Conservation (phyloP, 2,888 invertebrate genomes). For the Trachelus troglodyta region DNA sequence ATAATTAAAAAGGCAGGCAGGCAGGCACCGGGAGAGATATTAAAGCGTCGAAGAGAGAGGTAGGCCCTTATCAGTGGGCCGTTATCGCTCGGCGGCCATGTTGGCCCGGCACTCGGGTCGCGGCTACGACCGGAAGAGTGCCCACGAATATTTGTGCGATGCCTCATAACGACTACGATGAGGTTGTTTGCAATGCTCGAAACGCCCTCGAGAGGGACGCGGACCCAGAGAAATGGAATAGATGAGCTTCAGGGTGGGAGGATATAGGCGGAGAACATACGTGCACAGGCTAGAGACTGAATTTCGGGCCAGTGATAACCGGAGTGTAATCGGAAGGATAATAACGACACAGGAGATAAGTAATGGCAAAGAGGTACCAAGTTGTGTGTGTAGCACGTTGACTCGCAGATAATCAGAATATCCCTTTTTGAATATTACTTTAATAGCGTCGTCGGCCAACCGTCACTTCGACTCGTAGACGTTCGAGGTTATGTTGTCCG, state of each 20-base stretch:
- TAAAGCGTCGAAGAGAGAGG: constrained; percentile 40
- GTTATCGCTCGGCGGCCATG: constrained; percentile 47
- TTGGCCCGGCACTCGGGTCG: constrained; percentile 20
- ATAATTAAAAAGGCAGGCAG: constrained; percentile 61
- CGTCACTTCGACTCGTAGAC: not conserved
- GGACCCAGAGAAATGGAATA: not conserved
- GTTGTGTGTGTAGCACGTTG: not conserved
- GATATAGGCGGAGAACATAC: constrained; percentile 14
- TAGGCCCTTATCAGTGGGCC: constrained; percentile 57
- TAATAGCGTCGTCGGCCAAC: no score
- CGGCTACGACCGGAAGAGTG: constrained; percentile 32
- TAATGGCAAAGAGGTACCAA: not conserved
- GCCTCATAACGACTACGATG: constrained; percentile 41
- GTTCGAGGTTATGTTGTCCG: not conserved
- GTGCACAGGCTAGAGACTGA: not conserved
- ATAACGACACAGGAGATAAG: not conserved
- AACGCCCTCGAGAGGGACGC: not conserved
- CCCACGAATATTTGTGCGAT: constrained; percentile 41
- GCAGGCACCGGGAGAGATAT: constrained; percentile 38
- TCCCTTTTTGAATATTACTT: no score
- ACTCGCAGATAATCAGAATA: not conserved
- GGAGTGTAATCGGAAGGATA: not conserved
- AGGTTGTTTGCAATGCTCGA: constrained; percentile 34
- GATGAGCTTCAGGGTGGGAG: constrained; percentile 2
- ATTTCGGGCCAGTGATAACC: not conserved